Evolutionary conservation across 2,113 vertebrate species (phyloP).

Genomic region (Cryptomyrus ogoouensis): DNA sequence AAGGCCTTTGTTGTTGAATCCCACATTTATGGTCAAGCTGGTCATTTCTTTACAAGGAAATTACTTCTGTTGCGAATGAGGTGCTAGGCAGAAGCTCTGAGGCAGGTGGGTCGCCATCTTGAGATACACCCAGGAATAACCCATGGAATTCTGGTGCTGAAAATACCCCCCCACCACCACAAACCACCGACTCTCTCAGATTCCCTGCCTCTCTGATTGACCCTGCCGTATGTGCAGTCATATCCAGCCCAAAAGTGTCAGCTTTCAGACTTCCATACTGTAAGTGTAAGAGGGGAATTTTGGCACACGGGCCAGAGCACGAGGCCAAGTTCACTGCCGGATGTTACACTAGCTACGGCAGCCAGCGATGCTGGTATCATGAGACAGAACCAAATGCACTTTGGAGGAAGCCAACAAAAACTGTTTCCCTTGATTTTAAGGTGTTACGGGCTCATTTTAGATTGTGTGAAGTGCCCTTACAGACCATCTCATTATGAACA

Average conservation of each 20-base stretch:
- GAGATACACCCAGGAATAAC: slow-evolving; percentile 49
- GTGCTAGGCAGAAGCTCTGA: slow-evolving; percentile 9
- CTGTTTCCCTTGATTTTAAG: background rate
- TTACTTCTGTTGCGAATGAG: slow-evolving; percentile 22
- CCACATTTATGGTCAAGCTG: background rate
- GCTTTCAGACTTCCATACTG: slow-evolving; percentile 32
- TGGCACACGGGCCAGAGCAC: background rate
- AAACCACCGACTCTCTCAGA: slow-evolving; percentile 32
- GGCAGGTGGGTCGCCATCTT: slow-evolving; percentile 30
- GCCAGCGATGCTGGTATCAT: background rate
- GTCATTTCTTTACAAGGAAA: slow-evolving; percentile 10
- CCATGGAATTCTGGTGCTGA: slow-evolving; percentile 42
- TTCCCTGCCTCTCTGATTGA: slow-evolving; percentile 42
- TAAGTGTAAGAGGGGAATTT: slow-evolving; percentile 28
- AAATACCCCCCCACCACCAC: slow-evolving; percentile 39
- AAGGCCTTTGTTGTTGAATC: background rate
- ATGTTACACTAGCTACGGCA: slow-evolving; percentile 16
- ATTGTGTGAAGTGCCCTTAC: background rate
- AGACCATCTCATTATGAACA: background rate
- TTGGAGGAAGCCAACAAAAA: background rate
- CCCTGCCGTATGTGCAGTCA: slow-evolving; percentile 37
- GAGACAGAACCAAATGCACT: background rate
- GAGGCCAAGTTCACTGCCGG: background rate
- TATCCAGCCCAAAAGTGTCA: slow-evolving; percentile 29
- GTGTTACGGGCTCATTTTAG: background rate